phyloP scores from a whole-genome alignment of 2,797 vertebrate species.

The Decapterus maruadsi region DNA sequence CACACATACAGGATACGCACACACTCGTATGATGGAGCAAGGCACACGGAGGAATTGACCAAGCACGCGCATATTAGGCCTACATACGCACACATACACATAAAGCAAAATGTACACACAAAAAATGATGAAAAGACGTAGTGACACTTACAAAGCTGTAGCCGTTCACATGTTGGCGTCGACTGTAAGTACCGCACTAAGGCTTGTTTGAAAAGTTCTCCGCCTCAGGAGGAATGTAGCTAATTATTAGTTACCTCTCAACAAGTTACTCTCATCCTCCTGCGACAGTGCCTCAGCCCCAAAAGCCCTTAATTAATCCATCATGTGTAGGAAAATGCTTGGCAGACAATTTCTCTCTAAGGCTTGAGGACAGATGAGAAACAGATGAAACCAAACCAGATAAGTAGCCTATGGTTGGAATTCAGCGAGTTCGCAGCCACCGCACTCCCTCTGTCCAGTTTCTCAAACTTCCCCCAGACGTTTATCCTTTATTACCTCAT shows the following conservation, averaged over 20 bases:
- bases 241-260: not conserved
- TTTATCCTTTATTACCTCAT: not conserved
- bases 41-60: conserved; percentile 6
- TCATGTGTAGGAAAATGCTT: conserved; percentile 21
- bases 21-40: conserved; percentile 20
- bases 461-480: no score
- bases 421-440: conserved; percentile 3
- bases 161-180: not conserved
- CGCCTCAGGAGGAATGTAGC: not conserved
- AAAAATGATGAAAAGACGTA: not conserved
- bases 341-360: conserved; percentile 25
- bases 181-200: not conserved
- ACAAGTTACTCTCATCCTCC: conserved; percentile 2
- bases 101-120: not conserved
- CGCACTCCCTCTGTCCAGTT: not conserved
- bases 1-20: not conserved
- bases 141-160: not conserved
- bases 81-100: not conserved
- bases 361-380: conserved; percentile 29
- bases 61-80: no score
- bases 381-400: conserved; percentile 28
- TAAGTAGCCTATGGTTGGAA: not conserved
- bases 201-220: not conserved
- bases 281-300: not conserved
- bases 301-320: conserved; percentile 32